Percentiles rank a stretch among this genome's conserved stretches.
Evolutionary conservation across 1,140 invertebrate genomes (phyloP).

Genomic region (Aphelinus certus): DNA sequence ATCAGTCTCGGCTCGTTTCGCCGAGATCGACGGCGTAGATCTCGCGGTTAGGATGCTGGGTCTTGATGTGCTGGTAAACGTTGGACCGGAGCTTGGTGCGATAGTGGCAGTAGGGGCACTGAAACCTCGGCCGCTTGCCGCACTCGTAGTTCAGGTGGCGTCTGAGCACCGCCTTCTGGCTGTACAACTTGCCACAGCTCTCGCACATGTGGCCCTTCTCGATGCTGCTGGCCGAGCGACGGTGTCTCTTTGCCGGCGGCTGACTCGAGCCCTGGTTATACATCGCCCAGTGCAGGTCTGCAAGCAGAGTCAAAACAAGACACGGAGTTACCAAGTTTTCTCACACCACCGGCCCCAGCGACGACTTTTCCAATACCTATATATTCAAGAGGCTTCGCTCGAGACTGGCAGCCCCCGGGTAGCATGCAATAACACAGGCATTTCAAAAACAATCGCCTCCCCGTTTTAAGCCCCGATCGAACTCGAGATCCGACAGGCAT

Average conservation of each 20-base stretch:
- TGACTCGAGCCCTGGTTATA: no score
- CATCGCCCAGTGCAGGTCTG: constrained; percentile 39
- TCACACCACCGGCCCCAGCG: no score
- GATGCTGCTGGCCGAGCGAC: neutral
- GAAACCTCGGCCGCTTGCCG: constrained; percentile 66
- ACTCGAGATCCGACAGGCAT: no score
- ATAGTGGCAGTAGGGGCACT: constrained; percentile 69
- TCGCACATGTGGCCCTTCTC: constrained; percentile 47
- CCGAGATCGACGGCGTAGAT: constrained; percentile 47
- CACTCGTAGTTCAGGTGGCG: constrained; percentile 68
- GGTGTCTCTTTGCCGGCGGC: neutral
- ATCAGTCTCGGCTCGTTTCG: no score
- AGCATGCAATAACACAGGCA: no score
- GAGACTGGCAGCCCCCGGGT: no score
- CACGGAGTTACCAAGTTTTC: no score
- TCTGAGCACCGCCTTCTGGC: constrained; percentile 61
- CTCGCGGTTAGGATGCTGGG: constrained; percentile 44
- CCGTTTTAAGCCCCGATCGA: no score
- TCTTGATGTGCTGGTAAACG: constrained; percentile 63
- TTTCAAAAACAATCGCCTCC: no score
- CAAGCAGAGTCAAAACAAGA: constrained; percentile 46
- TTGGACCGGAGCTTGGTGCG: constrained; percentile 67
- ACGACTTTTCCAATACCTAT: no score
- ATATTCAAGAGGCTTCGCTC: no score
- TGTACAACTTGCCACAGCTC: constrained; percentile 59